Evolutionary conservation across 1,140 invertebrate genomes (phyloP).

Genomic region (Zaprionus gabonicus): DNA sequence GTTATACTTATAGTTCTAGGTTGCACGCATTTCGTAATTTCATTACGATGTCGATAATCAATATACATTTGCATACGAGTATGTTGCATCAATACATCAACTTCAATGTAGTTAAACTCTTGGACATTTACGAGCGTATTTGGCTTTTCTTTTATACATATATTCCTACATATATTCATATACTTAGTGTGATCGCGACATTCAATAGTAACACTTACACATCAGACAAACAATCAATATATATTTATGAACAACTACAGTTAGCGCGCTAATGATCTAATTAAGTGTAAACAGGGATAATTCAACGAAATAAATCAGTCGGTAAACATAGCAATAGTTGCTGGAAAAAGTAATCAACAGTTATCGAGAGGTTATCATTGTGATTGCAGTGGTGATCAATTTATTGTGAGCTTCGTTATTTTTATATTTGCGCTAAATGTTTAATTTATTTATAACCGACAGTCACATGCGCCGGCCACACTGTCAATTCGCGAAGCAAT

Average conservation of each 20-base stretch:
- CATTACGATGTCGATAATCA: slow-evolving; percentile 42
- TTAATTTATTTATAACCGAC: slow-evolving; percentile 53
- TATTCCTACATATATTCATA: slow-evolving; percentile 8
- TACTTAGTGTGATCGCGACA: slow-evolving; percentile 7
- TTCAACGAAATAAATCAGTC: slow-evolving; percentile 58
- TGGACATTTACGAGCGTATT: slow-evolving; percentile 64
- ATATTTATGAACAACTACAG: slow-evolving; percentile 21
- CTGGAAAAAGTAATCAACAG: slow-evolving; percentile 29
- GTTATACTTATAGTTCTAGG: slow-evolving; percentile 47
- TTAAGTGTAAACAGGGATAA: slow-evolving; percentile 21
- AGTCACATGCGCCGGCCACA: slow-evolving; percentile 63
- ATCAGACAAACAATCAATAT: slow-evolving; percentile 40
- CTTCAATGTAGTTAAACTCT: slow-evolving; percentile 35
- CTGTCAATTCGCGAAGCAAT: slow-evolving; percentile 62
- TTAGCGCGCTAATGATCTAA: slow-evolving; percentile 34
- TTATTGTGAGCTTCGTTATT: slow-evolving; percentile 57
- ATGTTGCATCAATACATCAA: not conserved
- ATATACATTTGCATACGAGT: not conserved
- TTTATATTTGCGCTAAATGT: slow-evolving; percentile 54
- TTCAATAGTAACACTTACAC: slow-evolving; percentile 19
- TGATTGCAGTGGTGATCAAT: slow-evolving; percentile 41
- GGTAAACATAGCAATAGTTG: slow-evolving; percentile 23
- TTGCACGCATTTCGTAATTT: slow-evolving; percentile 36
- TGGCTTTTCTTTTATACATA: slow-evolving; percentile 38
- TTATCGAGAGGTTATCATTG: slow-evolving; percentile 21